These are phyloP conservation scores for Arenaria interpres DNA, from an alignment of 2,113 vertebrate species.

Conservation along the genomic window DNA sequence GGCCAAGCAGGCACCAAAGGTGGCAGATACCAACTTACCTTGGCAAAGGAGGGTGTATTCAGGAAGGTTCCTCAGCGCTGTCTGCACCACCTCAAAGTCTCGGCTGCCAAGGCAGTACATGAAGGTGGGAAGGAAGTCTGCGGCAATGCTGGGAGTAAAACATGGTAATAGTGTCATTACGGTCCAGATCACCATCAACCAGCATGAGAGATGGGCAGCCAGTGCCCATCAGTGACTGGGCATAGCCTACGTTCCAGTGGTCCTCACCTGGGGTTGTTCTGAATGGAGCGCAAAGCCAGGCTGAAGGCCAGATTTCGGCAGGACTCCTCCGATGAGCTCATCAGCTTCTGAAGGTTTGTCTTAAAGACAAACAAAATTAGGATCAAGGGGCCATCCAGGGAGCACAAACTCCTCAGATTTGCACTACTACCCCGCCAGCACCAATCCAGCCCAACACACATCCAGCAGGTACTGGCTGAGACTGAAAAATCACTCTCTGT, in stretches of 20 bases:
- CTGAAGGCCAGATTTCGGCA: conserved; percentile 93
- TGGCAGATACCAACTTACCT: conserved; percentile 67
- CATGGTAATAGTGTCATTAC: neutral
- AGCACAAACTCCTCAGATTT: neutral
- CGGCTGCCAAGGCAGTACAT: conserved; percentile 96
- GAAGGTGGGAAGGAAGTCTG: conserved; percentile 93
- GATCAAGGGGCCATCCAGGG: neutral
- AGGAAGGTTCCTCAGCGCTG: conserved; percentile 91
- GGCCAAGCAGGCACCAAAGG: neutral
- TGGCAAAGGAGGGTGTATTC: conserved; percentile 97
- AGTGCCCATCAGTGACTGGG: neutral
- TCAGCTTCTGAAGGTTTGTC: conserved; percentile 93
- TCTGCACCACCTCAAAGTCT: conserved; percentile 95
- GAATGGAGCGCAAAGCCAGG: conserved; percentile 91
- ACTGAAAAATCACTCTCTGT: conserved; percentile 1
- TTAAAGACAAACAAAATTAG: conserved; percentile 38
- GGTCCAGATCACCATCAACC: neutral
- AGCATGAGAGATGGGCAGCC: neutral
- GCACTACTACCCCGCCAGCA: neutral
- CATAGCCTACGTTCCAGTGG: neutral
- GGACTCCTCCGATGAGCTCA: conserved; percentile 90
- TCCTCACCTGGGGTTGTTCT: conserved; percentile 90
- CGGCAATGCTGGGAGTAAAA: conserved; percentile 80
- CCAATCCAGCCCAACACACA: neutral
- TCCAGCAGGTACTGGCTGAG: neutral